Evolutionary conservation across 2,888 invertebrate genomes (phyloP).

Genomic region (Microctonus brassicae): DNA sequence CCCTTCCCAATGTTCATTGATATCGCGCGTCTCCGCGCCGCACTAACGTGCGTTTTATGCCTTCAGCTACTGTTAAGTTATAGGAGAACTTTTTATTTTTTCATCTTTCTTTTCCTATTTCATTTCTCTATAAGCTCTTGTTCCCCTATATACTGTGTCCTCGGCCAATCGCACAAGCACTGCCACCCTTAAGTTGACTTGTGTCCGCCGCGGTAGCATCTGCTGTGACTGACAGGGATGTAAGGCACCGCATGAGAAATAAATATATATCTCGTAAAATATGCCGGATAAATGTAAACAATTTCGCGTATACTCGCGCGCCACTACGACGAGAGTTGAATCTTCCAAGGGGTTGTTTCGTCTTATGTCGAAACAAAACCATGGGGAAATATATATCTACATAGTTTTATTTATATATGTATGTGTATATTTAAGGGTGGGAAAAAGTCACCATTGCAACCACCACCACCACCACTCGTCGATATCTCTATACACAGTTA

Average conservation of each 20-base stretch:
- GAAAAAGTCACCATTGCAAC: neutral
- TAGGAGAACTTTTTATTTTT: constrained; percentile 22
- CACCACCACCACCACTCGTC: neutral
- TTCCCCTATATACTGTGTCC: neutral
- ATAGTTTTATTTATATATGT: neutral
- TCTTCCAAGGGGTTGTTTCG: constrained; percentile 8
- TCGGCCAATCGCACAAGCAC: constrained; percentile 34
- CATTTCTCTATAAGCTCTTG: neutral
- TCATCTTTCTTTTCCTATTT: neutral
- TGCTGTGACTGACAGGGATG: constrained; percentile 58
- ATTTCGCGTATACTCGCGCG: constrained; percentile 46
- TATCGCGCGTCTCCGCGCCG: neutral
- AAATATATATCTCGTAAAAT: constrained; percentile 66
- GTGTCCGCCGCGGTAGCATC: constrained; percentile 39
- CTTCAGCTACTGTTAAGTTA: constrained; percentile 26
- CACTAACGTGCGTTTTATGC: constrained; percentile 42
- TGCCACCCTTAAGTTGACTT: constrained; percentile 40
- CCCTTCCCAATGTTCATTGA: neutral
- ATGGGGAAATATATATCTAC: neutral
- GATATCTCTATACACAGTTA: constrained; percentile 46
- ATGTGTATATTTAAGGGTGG: neutral
- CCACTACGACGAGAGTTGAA: neutral
- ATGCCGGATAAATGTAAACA: constrained; percentile 65
- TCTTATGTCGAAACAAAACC: constrained; percentile 1
- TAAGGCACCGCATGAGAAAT: constrained; percentile 53